Base-by-base conservation (phyloP, 2,113 vertebrate species). In the Gnathonemus echidnorhynchus region DNA sequence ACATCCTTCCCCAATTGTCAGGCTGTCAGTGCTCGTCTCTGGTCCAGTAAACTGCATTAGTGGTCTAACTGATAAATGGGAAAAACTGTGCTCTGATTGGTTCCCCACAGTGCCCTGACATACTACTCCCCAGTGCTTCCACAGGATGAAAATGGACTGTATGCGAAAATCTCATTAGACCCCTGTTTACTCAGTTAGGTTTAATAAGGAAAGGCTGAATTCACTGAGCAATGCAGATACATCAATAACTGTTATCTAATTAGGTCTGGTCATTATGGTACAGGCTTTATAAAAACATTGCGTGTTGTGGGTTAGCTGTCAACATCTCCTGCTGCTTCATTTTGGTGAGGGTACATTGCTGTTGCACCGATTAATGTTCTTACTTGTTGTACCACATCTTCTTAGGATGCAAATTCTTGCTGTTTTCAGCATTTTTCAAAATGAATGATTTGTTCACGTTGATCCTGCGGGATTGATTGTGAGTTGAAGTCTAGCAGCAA, bases 201-300 rank as follows among this genome's bases (percentile, higher is more conserved):
- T 88, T 88, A 90, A 91, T 90, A 53, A 56, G 49, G 88, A 89
- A 90, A 89, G 90, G 74, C 90, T 94, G 94, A 94, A 92, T 93
- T 93, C 92, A 93, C 88, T 83, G 91, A 93, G 91, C 92, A 93
- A 91, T 66, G 92, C 93, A 93, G 94, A 93, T 94, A 92, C 90
- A 92, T 93, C 94, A 95, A 96, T 96, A 95, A 94, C 92, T 93
- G 90, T 96, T 91, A 95, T 95, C 92, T 89, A 93, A 95, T 96
- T 95, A 95, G 74, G 91, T 91, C 90, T 94, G 90, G 92, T 90
- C 88, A 95, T 95, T 95, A 95, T 87, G 90, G 83, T 89, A 46
- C 46, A 90, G 91, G 91, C 90, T 86, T 88, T 86, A 90, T 92
- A 86, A 92, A 93, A 89, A 93, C 88, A 89, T 31, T 66, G 91